Base-by-base conservation (phyloP, 2,888 invertebrate genomes). In the Macaria notata region DNA sequence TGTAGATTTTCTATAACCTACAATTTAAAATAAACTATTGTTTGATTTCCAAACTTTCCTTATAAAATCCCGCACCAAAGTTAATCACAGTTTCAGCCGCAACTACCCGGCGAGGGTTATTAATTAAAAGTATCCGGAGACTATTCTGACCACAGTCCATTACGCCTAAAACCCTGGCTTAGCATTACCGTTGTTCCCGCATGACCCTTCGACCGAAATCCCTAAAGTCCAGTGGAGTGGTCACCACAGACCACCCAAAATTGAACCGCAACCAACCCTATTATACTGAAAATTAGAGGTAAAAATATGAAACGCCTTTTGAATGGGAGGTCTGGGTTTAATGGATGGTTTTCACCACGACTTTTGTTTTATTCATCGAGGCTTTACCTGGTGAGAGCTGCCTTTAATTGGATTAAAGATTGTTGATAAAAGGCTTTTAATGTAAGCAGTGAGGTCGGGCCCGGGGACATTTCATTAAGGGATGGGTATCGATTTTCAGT, bases 321-420 rank as follows among this genome's bases (percentile, higher is more conserved):
- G 62, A 62, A 69, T 62, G 57, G 62, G 38, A 59, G 81, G 49
- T 77, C 82, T 61, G 9, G 5, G 30, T 41, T 53, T 49, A 63
- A 29, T 83, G 83, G 86, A 61, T 57, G 66, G 50, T 60, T 56
- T 62, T 66, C 68, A 72, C 66, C 69, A 65, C 70, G 78, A 78
- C 83, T 84, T 81, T 85, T 89, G 86, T 87, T 83, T 88, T 86
- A 88, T 90, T 86, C 86, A 87, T 77, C 68, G 66, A 74, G 70
- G 77, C 70, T 76, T 70, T 78, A 81, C 80, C 81, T 83, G 80
- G 76, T 79, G 81, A 84, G 84, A 84, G 86, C 76, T 76, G 71
- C 77, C 71, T 71, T 81, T 87, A 87, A 88, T 88, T 86, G 84
- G 85, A 89, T 89, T 87, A 87, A 83, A 86, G 85, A 84, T 85